Evolutionary conservation across 2,797 vertebrate species (phyloP), one percentile per base, ranked within the genome.

Genomic region (Borostomias antarcticus): DNA sequence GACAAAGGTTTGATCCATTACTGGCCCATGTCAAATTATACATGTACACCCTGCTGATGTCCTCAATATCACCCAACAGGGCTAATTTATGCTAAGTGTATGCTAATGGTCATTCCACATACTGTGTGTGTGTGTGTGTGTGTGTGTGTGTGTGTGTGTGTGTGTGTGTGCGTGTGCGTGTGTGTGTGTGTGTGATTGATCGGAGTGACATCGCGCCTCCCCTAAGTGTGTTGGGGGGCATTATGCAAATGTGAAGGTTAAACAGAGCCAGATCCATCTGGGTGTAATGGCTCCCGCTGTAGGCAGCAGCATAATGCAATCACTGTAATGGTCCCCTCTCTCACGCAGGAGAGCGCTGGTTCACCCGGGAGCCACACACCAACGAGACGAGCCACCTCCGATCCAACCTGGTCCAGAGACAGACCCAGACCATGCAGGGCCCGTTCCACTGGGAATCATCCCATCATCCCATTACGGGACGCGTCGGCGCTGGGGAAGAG

Each of bases 201-300:
- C 15, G 26, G 26, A 30, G 33, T 8, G 57, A 25, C 15, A 11
- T 23, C 2, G 19, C 19, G 21, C 7, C 50, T 26, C 50, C 21
- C 19, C 21, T 10, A 10, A 13, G 50, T 1, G 21, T 13, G 25
- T 10, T 10, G 21, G 10, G 30, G 59, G 28, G 4, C n/a, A 62
- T 48, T 62, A 62, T 62, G 59, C 7, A 62, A 48, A 62, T 48
- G 26, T 48, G 7, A 25, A 48, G 43, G 43, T 62, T 47, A 62
- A 62, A 47, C 45, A 28, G 59, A 17, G 37, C 48, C 11, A 17
- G 29, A 53, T 58, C 63, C 65, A 63, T 73, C 75, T 78, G 51
- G 56, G 10, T 40, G 60, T 54, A 54, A 54, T 54, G 52, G 26
- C 26, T 10, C 52, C n/a, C n/a, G n/a, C n/a, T n/a, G n/a, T n/a